Evolutionary conservation across 1,140 invertebrate species (phyloP).

Genomic region (Sinonovacula constricta): DNA sequence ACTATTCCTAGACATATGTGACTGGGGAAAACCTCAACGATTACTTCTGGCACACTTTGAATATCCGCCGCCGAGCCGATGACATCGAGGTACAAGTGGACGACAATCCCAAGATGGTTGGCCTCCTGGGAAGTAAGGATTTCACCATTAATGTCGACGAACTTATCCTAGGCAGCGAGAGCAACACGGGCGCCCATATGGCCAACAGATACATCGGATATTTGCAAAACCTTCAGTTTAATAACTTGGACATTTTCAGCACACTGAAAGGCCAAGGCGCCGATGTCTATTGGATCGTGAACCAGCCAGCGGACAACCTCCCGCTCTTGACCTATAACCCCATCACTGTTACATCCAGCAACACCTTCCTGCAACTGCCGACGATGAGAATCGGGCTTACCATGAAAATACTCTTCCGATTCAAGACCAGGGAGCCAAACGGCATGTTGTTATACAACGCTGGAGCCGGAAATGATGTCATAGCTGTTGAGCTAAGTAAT

Average conservation of each 20-base stretch:
- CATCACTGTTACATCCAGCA: slow-evolving; percentile 61
- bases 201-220: slow-evolving; percentile 64
- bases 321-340: slow-evolving; percentile 63
- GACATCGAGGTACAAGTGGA: slow-evolving; percentile 73
- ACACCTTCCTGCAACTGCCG: slow-evolving; percentile 62
- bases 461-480: slow-evolving; percentile 94
- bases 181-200: slow-evolving; percentile 10
- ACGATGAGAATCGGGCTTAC: slow-evolving; percentile 49
- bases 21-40: slow-evolving; percentile 70
- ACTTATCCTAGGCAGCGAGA: slow-evolving; percentile 47
- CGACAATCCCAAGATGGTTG: slow-evolving; percentile 47
- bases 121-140: slow-evolving; percentile 46
- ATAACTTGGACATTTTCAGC: slow-evolving; percentile 61
- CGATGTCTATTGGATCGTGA: slow-evolving; percentile 23
- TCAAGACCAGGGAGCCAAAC: slow-evolving; percentile 82
- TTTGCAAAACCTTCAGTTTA: slow-evolving; percentile 69
- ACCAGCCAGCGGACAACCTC: slow-evolving; percentile 11
- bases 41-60: slow-evolving; percentile 74
- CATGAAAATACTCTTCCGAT: slow-evolving; percentile 68
- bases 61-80: slow-evolving; percentile 70
- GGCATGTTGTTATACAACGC: slow-evolving; percentile 95
- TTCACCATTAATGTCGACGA: slow-evolving; percentile 53
- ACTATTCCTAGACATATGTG: slow-evolving; percentile 53
- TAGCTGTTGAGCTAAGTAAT: slow-evolving; percentile 90
- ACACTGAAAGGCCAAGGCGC: slow-evolving; percentile 29